Base-by-base conservation (phyloP, 2,113 vertebrate species). In the Salminus brasiliensis region DNA sequence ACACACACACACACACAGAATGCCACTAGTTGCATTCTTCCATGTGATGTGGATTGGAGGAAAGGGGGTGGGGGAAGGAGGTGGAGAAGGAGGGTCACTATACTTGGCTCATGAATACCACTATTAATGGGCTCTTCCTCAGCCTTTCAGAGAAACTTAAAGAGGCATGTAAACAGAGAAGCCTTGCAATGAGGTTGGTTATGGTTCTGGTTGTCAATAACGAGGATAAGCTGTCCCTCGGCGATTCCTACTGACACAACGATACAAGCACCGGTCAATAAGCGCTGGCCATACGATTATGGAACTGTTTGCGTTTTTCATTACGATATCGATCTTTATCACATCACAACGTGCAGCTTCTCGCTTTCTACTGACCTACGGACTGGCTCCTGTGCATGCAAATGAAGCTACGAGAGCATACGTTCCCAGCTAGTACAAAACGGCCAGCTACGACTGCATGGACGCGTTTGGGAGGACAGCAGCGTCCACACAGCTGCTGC, bases 21-120 rank as follows among this genome's bases (percentile, higher is more conserved):
- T 47, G 60, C 39, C 82, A 80, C 82, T 76, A 76, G 77, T 83
- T 83, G 81, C 59, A 72, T 57, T 79, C 16, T 25, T n/a, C 49
- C 49, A 55, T 43, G 39, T 21, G 25, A 45, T 30, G 72, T 36
- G 65, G 55, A 62, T 29, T 57, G n/a, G 57, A 32, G 71, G 67
- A 45, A 41, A 70, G 52, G 69, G 69, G 67, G 27, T 18, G 45
- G 27, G 15, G 39, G 8, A 21, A 36, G 7, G 55, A 27, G 25
- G n/a, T n/a, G n/a, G n/a, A n/a, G n/a, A n/a, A n/a, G 69, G 9
- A 71, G 53, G 30, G 21, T 13, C 34, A 27, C 1, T 73, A 41
- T 9, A 23, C 52, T 23, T 25, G 52, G 52, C 52, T 63, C n/a
- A 2, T 60, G 53, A 78, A 70, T 53, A 47, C 60, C 45, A 62